Conservation (phyloP, 2,113 vertebrate species). For the Corvus moneduloides region DNA sequence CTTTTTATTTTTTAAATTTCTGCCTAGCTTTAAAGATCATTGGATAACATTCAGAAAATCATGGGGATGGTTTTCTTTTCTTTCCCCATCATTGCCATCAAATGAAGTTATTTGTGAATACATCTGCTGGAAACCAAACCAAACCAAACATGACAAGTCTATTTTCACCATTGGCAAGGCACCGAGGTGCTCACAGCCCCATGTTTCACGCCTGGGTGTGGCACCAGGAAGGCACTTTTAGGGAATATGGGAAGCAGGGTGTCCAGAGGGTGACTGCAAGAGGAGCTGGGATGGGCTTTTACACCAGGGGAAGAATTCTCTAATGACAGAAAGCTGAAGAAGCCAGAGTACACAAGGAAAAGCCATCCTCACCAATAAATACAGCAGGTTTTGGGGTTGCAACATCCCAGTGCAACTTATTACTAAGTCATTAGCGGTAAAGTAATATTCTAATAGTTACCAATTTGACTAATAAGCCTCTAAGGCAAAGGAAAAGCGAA, state of each 20-base stretch:
- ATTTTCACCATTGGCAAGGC: neutral
- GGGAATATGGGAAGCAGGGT: neutral
- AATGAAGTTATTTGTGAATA: conserved; percentile 45
- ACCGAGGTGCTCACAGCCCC: neutral
- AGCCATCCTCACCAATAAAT: neutral
- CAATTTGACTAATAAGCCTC: conserved; percentile 44
- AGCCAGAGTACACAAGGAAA: neutral
- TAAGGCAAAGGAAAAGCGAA: conserved; percentile 31
- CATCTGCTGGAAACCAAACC: conserved; percentile 37
- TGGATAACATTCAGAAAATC: conserved; percentile 27
- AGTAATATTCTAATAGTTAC: conserved; percentile 15
- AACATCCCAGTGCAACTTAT: neutral
- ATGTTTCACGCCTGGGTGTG: neutral
- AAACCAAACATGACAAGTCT: conserved; percentile 38
- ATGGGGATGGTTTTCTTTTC: conserved; percentile 38
- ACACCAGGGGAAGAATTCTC: neutral
- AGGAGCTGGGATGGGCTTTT: neutral
- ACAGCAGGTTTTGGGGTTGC: neutral
- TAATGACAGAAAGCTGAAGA: neutral
- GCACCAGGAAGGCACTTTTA: neutral
- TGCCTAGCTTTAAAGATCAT: conserved; percentile 16
- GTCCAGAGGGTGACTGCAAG: neutral
- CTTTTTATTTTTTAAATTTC: neutral
- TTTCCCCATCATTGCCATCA: conserved; percentile 39
- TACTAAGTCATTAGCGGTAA: conserved; percentile 35